Conservation (phyloP, 2,888 invertebrate genomes). For the Oxystoma pomonae region DNA sequence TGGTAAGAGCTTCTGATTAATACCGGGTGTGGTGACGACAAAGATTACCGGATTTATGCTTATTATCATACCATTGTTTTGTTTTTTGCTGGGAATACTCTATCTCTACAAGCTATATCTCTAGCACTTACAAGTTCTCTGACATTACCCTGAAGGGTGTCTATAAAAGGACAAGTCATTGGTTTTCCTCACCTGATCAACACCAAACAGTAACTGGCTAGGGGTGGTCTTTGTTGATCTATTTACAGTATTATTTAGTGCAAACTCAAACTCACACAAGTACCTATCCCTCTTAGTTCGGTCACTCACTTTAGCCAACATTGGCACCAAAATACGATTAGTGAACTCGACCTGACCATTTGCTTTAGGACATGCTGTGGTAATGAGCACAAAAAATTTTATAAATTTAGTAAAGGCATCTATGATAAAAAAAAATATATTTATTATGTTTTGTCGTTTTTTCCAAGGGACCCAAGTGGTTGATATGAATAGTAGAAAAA, state of each 20-base stretch:
- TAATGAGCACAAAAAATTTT: slow-evolving; percentile 29
- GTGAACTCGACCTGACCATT: slow-evolving; percentile 33
- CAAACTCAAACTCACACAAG: slow-evolving; percentile 20
- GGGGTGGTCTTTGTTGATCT: slow-evolving; percentile 33
- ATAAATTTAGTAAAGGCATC: slow-evolving; percentile 35
- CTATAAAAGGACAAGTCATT: slow-evolving; percentile 22
- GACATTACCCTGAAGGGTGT: slow-evolving; percentile 8
- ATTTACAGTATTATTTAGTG: slow-evolving; percentile 29
- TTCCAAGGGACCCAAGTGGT: slow-evolving; percentile 30
- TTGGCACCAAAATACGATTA: slow-evolving; percentile 7
- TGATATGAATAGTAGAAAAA: slow-evolving; percentile 28
- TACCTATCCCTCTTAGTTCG: slow-evolving; percentile 25
- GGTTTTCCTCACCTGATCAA: slow-evolving; percentile 27
- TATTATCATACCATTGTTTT: slow-evolving; percentile 30
- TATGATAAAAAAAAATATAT: slow-evolving; percentile 33
- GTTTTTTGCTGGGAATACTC: slow-evolving; percentile 27
- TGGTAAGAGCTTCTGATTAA: slow-evolving; percentile 28
- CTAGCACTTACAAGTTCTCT: slow-evolving; percentile 26
- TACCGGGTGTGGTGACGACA: slow-evolving; percentile 26
- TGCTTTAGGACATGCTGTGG: slow-evolving; percentile 31
- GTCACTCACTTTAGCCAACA: slow-evolving; percentile 11
- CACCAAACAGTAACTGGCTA: slow-evolving; percentile 19
- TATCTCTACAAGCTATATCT: slow-evolving; percentile 22
- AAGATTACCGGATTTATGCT: slow-evolving; percentile 24
- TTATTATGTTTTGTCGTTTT: slow-evolving; percentile 20